Conservation (phyloP, 2,888 invertebrate species). For the Eupithecia insigniata region DNA sequence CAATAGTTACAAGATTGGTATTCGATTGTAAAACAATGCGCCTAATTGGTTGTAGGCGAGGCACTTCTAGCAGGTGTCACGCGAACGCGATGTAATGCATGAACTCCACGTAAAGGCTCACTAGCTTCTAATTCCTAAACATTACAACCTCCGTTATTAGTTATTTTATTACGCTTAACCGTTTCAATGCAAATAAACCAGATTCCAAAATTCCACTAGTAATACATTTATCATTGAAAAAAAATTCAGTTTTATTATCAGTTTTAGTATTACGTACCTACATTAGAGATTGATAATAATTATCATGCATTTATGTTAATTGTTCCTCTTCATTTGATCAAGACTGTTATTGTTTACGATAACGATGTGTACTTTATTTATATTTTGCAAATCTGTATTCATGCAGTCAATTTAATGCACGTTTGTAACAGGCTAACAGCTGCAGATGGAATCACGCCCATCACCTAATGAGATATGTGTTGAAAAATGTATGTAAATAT, state of each 20-base stretch:
- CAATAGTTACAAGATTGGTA: conserved; percentile 62
- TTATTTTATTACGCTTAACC: conserved; percentile 25
- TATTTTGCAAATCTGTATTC: conserved; percentile 15
- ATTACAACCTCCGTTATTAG: conserved; percentile 13
- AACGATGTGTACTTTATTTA: conserved; percentile 20
- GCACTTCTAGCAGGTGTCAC: conserved; percentile 43
- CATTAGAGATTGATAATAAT: conserved; percentile 21
- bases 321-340: conserved; percentile 19
- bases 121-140: not conserved
- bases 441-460: conserved; percentile 33
- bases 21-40: conserved; percentile 68
- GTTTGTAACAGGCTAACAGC: conserved; percentile 35
- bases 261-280: conserved; percentile 2
- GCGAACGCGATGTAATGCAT: conserved; percentile 34
- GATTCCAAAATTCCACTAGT: conserved; percentile 26
- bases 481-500: not conserved
- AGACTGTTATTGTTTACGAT: conserved; percentile 29
- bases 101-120: conserved; percentile 22
- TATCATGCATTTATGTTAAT: conserved; percentile 36
- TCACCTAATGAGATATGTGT: conserved; percentile 39
- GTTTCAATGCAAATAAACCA: conserved; percentile 28
- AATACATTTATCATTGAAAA: not conserved
- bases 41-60: conserved; percentile 69
- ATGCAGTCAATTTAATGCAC: conserved; percentile 26
- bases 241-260: not conserved